These are phyloP conservation scores for Lottia gigantea DNA, from an alignment of 2,888 invertebrate species.

Conservation along the genomic window DNA sequence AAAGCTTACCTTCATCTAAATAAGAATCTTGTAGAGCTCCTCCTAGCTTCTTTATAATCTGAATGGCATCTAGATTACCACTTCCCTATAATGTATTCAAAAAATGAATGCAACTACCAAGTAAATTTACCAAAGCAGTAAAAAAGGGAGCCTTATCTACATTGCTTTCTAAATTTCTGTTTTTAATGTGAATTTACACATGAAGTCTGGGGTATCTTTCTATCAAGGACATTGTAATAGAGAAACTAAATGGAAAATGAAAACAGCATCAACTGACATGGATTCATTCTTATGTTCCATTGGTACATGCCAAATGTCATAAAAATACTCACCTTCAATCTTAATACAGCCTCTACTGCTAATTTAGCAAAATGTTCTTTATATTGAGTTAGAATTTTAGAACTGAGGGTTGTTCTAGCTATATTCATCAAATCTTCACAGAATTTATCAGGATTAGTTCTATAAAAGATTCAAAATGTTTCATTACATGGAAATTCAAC, in stretches of 20 bases:
- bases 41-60: conserved; percentile 97
- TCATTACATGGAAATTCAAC: too few species aligned
- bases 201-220: too few species aligned
- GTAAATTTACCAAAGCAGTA: too few species aligned
- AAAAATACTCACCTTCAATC: conserved; percentile 77
- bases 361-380: conserved; percentile 95
- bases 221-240: too few species aligned
- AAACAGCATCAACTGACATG: too few species aligned
- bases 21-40: conserved; percentile 94
- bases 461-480: conserved; percentile 39
- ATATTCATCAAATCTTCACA: conserved; percentile 93
- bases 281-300: too few species aligned
- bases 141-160: too few species aligned
- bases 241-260: too few species aligned
- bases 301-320: not conserved
- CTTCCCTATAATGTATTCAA: conserved; percentile 74
- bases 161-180: too few species aligned
- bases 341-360: conserved; percentile 93
- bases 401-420: conserved; percentile 95
- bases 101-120: too few species aligned
- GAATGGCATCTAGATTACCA: conserved; percentile 94
- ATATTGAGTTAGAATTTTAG: conserved; percentile 96
- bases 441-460: conserved; percentile 81
- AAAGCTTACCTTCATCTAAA: conserved; percentile 77
- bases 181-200: too few species aligned